Conservation (phyloP, 1,140 invertebrate species). For the Phortica variegata region DNA sequence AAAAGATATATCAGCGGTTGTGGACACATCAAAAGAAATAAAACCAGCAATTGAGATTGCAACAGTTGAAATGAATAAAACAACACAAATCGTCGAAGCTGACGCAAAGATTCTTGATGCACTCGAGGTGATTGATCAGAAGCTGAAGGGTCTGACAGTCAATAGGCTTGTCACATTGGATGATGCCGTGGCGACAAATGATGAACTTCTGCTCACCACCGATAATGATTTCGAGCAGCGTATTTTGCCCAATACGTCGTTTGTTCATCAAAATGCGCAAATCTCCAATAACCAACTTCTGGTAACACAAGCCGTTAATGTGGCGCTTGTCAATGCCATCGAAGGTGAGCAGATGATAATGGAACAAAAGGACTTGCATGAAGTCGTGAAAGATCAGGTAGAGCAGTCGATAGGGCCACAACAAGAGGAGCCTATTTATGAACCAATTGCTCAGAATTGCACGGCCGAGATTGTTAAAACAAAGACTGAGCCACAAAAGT, state of each 20-base stretch:
- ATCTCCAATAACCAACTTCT: slow-evolving; percentile 40
- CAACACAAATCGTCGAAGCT: slow-evolving; percentile 30
- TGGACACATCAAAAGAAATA: not conserved
- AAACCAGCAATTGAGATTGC: not conserved
- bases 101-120: slow-evolving; percentile 42
- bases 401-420: not conserved
- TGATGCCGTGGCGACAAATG: not conserved
- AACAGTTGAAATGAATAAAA: not conserved
- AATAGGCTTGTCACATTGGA: not conserved
- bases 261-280: slow-evolving; percentile 41
- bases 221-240: slow-evolving; percentile 48
- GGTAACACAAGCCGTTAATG: slow-evolving; percentile 45
- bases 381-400: not conserved
- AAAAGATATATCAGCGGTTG: not conserved
- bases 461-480: slow-evolving; percentile 11
- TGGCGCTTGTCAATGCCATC: slow-evolving; percentile 43
- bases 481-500: slow-evolving; percentile 37
- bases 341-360: slow-evolving; percentile 44
- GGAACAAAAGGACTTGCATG: slow-evolving; percentile 41
- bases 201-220: slow-evolving; percentile 16
- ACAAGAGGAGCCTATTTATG: slow-evolving; percentile 34
- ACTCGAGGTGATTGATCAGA: slow-evolving; percentile 36
- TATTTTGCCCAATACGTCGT: slow-evolving; percentile 43
- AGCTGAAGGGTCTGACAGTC: slow-evolving; percentile 21
- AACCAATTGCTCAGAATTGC: slow-evolving; percentile 32